A percentile compares a stretch with the other conserved stretches of the same genome.
Conservation (phyloP, 1,140 invertebrate species). For the Nomia melanderi region DNA sequence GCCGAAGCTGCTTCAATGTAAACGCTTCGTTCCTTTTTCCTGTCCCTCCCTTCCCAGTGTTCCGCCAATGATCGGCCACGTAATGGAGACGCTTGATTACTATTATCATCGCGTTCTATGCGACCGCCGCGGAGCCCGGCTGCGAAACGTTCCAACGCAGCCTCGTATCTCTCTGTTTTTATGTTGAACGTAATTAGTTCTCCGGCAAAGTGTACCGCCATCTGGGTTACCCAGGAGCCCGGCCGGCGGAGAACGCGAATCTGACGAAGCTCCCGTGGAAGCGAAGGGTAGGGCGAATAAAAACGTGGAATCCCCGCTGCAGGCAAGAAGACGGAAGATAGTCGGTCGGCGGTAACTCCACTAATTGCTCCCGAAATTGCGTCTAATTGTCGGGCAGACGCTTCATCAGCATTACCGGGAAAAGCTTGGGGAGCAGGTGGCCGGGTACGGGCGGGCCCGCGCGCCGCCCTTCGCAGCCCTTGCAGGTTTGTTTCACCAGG, state of each 20-base stretch:
- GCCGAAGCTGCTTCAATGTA: too few relatives aligned
- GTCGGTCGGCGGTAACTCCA: constrained; percentile 28
- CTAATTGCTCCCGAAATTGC: constrained; percentile 60
- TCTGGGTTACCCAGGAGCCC: background rate
- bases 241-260: background rate
- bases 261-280: constrained; percentile 3
- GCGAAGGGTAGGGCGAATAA: background rate
- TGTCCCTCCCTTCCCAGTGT: too few relatives aligned
- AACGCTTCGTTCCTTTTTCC: too few relatives aligned
- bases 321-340: constrained; percentile 33
- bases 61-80: too few relatives aligned
- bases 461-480: background rate
- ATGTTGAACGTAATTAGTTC: constrained; percentile 7
- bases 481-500: background rate
- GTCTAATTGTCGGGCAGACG: constrained; percentile 62
- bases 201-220: background rate
- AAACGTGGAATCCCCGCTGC: background rate
- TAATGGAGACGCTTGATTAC: too few relatives aligned
- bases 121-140: too few relatives aligned
- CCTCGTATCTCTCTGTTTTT: background rate
- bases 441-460: background rate
- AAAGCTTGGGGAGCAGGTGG: constrained; percentile 37
- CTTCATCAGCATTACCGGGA: constrained; percentile 57
- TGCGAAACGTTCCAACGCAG: too few relatives aligned
- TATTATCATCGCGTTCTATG: too few relatives aligned